These are phyloP conservation scores for Ctenoplectra terminalis DNA, from an alignment of 1,140 invertebrate species.

Conservation along the genomic window DNA sequence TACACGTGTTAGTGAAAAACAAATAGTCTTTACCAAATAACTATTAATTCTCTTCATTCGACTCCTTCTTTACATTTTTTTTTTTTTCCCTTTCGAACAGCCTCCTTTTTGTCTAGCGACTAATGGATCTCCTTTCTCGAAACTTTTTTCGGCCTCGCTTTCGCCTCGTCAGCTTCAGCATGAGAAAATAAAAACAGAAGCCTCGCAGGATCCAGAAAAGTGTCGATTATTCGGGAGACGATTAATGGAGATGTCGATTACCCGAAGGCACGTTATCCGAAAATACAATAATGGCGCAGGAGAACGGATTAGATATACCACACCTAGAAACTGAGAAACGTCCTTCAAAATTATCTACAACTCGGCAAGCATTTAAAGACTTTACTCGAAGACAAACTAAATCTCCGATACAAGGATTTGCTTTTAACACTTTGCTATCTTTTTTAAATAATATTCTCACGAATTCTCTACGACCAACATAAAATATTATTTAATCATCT, in stretches of 20 bases:
- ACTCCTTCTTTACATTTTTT: neutral
- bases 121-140: slow-evolving; percentile 36
- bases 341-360: neutral
- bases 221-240: slow-evolving; percentile 36
- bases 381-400: neutral
- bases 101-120: slow-evolving; percentile 18
- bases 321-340: too few species aligned
- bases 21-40: neutral
- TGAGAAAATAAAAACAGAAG: slow-evolving; percentile 30
- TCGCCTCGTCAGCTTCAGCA: slow-evolving; percentile 5
- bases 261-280: slow-evolving; percentile 15
- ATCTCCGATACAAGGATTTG: neutral
- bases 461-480: too few species aligned
- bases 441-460: neutral
- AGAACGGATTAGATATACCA: neutral
- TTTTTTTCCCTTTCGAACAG: neutral
- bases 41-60: neutral
- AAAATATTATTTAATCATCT: too few species aligned
- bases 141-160: neutral
- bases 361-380: neutral
- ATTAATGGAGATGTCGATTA: slow-evolving; percentile 44
- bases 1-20: neutral
- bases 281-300: slow-evolving; percentile 12
- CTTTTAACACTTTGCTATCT: neutral
- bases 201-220: neutral